A percentile compares a stretch with the other conserved stretches of the same genome.
phyloP scores from a whole-genome alignment of 2,113 vertebrate species.

The Antechinus stuartii region DNA sequence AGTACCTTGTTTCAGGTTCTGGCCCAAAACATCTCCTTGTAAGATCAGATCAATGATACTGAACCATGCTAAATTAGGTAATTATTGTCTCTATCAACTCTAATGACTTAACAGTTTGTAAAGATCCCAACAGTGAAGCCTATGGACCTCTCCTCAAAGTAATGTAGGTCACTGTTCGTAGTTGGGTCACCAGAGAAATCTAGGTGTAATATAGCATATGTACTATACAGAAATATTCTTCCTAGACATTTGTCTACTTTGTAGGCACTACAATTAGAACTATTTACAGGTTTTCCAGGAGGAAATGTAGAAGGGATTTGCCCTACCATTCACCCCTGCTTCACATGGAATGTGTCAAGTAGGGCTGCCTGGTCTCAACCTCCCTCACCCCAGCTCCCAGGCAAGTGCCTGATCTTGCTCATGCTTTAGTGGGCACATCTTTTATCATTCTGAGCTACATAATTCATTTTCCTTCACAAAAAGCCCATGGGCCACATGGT shows the following conservation, averaged over 20 bases:
- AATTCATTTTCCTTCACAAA: neutral
- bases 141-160: neutral
- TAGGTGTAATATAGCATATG: too few relatives aligned
- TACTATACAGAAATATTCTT: neutral
- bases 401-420: neutral
- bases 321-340: neutral
- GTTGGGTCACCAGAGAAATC: neutral
- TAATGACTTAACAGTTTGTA: too few relatives aligned
- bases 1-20: too few relatives aligned
- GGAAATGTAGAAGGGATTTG: neutral
- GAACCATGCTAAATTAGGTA: too few relatives aligned
- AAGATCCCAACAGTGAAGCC: neutral
- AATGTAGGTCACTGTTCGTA: neutral
- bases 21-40: too few relatives aligned
- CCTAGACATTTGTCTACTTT: neutral
- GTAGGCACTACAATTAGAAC: neutral
- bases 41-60: too few relatives aligned
- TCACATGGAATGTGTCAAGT: neutral
- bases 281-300: neutral
- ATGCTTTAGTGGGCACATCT: neutral
- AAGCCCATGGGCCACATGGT: neutral
- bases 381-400: neutral
- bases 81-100: too few relatives aligned
- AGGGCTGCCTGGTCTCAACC: neutral
- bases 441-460: neutral